Conservation (phyloP, 2,888 invertebrate genomes). For the Candidula unifasciata region DNA sequence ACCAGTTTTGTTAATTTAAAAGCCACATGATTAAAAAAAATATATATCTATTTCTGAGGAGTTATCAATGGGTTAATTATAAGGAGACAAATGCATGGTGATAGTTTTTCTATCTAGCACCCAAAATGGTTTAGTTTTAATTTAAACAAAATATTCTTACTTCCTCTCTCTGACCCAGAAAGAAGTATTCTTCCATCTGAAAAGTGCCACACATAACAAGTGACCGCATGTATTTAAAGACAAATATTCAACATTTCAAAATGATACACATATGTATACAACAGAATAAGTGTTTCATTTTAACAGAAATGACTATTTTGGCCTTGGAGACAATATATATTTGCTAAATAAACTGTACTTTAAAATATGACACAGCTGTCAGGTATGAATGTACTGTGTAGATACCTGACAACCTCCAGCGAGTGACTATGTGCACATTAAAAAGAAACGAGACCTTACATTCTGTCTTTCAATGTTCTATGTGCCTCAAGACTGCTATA, state of each 20-base stretch:
- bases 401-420: no score
- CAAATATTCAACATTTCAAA: neutral
- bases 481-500: no score
- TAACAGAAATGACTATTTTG: no score
- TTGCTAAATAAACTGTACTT: neutral
- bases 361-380: neutral
- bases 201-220: neutral
- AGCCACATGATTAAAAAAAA: neutral
- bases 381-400: no score
- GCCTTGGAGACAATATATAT: no score
- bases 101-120: neutral
- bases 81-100: neutral
- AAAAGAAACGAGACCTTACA: no score
- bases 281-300: neutral
- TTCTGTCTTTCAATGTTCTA: no score
- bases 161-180: conserved; percentile 32
- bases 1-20: conserved; percentile 9
- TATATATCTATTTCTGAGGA: neutral
- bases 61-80: neutral
- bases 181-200: conserved; percentile 35
- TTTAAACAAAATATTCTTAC: conserved; percentile 20
- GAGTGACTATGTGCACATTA: no score
- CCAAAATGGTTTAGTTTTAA: conserved; percentile 20
- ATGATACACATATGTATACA: neutral
- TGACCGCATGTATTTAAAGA: neutral